phyloP scores from a whole-genome alignment of 2,113 vertebrate genomes.

The Hippoglossus stenolepis region DNA sequence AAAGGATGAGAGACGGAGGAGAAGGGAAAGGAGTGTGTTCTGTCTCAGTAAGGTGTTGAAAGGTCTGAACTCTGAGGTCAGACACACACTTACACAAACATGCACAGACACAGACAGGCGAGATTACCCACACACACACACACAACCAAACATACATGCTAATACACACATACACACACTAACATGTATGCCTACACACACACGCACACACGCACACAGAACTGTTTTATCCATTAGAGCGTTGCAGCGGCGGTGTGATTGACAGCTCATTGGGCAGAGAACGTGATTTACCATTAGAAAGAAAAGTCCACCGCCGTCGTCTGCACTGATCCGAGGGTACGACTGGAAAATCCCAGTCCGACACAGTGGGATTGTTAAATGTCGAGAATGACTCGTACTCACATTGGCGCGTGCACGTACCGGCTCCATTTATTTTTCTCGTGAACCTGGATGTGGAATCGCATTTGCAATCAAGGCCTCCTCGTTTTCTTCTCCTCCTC shows the following conservation, averaged over 20 bases:
- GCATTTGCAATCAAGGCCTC: slow-evolving; percentile 71
- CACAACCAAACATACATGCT: not conserved
- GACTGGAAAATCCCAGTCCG: slow-evolving; percentile 22
- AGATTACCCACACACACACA: not conserved
- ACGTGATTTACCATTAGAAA: slow-evolving; percentile 25
- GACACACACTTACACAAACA: not conserved
- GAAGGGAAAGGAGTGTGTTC: slow-evolving; percentile 20
- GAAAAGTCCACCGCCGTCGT: not conserved
- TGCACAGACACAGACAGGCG: not conserved
- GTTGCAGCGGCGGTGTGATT: slow-evolving; percentile 9
- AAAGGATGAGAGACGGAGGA: not conserved
- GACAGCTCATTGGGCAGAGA: slow-evolving; percentile 27
- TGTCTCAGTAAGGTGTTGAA: slow-evolving; percentile 59
- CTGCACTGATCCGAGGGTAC: not conserved
- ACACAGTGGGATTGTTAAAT: slow-evolving; percentile 24
- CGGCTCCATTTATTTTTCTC: slow-evolving; percentile 66
- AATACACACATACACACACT: not conserved
- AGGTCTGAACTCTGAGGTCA: slow-evolving; percentile 55
- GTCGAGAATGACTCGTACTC: slow-evolving; percentile 26
- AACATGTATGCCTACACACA: not conserved
- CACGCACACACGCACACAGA: not conserved
- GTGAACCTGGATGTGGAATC: slow-evolving; percentile 62
- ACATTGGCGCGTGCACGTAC: slow-evolving; percentile 17
- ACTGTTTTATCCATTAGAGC: slow-evolving; percentile 16
- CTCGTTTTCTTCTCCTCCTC: not conserved